Percentiles rank a stretch among this genome's conserved stretches.
phyloP scores from a whole-genome alignment of 2,113 vertebrate species.

The Tetrax tetrax region DNA sequence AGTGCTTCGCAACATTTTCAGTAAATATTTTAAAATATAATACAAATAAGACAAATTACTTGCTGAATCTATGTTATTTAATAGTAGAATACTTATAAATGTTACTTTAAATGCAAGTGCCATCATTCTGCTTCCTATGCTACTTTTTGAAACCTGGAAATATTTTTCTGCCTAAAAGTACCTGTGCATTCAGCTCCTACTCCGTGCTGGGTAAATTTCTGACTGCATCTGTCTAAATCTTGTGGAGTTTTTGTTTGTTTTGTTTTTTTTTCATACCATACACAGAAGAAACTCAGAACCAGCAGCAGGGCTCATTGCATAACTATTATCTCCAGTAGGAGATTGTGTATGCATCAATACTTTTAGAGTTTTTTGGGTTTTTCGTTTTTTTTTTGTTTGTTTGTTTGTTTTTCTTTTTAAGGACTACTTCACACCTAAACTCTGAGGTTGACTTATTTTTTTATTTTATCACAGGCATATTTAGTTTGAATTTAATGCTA shows the following conservation, averaged over 20 bases:
- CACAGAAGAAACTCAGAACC: not conserved
- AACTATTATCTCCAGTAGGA: constrained; percentile 5
- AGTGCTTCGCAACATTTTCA: not conserved
- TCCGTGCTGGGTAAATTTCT: not conserved
- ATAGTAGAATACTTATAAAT: not conserved
- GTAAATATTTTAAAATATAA: not conserved
- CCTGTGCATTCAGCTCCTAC: not conserved
- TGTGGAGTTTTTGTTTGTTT: too few relatives aligned
- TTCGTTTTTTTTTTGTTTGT: not conserved
- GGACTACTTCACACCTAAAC: not conserved
- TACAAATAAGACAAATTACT: not conserved
- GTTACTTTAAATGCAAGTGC: not conserved
- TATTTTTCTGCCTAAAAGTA: not conserved
- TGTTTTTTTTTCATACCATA: not conserved
- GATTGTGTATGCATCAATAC: not conserved
- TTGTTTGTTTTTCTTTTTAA: not conserved
- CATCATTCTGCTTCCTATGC: not conserved
- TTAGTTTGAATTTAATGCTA: not conserved
- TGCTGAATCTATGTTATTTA: not conserved
- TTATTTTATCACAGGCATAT: not conserved
- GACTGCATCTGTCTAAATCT: not conserved
- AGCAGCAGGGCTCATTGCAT: not conserved
- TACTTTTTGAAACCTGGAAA: not conserved
- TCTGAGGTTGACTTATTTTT: not conserved
- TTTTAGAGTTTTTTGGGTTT: not conserved